Evolutionary conservation across 2,797 vertebrate genomes (phyloP), one percentile per base, ranked within the genome.

Genomic region (Falco cherrug): DNA sequence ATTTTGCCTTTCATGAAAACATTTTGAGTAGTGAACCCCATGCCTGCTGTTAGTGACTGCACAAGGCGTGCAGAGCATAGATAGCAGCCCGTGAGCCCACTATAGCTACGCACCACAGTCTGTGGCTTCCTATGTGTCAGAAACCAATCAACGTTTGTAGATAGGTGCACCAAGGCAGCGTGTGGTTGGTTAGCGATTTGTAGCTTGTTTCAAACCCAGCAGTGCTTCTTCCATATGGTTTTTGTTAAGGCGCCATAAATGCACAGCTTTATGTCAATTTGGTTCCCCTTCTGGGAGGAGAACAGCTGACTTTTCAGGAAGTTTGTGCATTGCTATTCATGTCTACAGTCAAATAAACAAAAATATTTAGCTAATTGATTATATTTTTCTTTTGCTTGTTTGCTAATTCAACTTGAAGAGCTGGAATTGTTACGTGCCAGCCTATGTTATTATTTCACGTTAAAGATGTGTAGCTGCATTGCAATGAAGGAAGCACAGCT

Each of bases 41-140:
- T 12, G 16, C 24, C 48, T 1, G 0, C n/a, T 92, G 35, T 31
- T 63, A n/a, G 41, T 33, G 70, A 56, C 33, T 0, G 1, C 37
- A 24, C 16, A 54, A 51, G 47, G 20, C 2, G 7, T 26, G 29
- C 43, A 60, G 70, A 53, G 11, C 22, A 29, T 2, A 39, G 41
- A 10, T 2, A 50, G 35, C 39, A 70, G 51, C 15, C 39, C 26
- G 13, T 43, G 71, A 80, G 37, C 29, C 35, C 3, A 1, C 33
- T 15, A 31, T n/a, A 61, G 35, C 10, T 24, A 13, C 1, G 4
- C 24, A 53, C 25, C 16, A 3, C 8, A 29, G n/a, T 37, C 33
- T 24, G 43, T 61, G 85, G 21, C 15, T 80, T 84, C 37, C 54
- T 43, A 3, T 5, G 14, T n/a, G 21, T 25, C 89, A 71, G 48